Percentiles rank a stretch among this genome's conserved stretches.
These are phyloP conservation scores for Strigops habroptila DNA, from an alignment of 2,113 vertebrate species.

Conservation along the genomic window DNA sequence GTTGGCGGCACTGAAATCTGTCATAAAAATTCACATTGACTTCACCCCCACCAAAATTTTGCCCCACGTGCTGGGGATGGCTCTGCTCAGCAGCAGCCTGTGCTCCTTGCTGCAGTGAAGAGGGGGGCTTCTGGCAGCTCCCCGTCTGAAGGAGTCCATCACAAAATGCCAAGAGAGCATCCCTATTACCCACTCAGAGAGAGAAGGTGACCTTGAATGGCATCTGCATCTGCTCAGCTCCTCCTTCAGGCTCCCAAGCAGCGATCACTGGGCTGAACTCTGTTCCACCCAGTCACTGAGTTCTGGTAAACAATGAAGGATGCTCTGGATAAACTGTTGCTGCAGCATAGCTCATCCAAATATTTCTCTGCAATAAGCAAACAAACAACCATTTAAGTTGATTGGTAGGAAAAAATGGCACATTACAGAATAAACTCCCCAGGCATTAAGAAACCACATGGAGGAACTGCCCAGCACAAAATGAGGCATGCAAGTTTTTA, in stretches of 20 bases:
- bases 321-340: background rate
- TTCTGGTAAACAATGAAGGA: background rate
- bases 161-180: background rate
- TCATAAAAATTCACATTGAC: background rate
- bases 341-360: background rate
- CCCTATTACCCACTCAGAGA: background rate
- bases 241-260: background rate
- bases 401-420: background rate
- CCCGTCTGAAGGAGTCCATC: background rate
- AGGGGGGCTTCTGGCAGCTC: background rate
- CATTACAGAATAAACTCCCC: background rate
- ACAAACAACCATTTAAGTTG: background rate
- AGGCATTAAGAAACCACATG: background rate
- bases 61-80: fast-evolving
- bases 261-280: background rate
- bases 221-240: background rate
- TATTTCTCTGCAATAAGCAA: slow-evolving; percentile 19
- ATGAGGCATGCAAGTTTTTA: background rate
- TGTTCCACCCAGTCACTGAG: background rate
- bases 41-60: background rate
- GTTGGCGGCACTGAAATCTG: background rate
- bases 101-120: background rate
- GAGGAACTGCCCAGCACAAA: background rate
- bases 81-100: background rate
- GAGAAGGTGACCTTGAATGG: background rate